Conservation (phyloP, 2,797 vertebrate species). For the Pipistrellus kuhlii region DNA sequence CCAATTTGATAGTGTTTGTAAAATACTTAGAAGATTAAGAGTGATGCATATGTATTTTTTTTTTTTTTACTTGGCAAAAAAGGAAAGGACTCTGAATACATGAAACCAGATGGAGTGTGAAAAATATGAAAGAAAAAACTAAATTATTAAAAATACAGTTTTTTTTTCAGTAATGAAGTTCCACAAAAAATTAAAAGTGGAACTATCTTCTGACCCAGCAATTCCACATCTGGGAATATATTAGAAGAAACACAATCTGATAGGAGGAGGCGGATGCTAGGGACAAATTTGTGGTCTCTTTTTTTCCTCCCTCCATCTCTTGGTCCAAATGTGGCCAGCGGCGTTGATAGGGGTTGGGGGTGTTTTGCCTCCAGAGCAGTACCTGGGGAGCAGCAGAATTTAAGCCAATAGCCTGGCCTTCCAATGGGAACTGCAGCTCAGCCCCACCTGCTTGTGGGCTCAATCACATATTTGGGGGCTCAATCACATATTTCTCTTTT, state of each 20-base stretch:
- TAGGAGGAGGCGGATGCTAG: too few species aligned
- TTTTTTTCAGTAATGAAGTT: background rate
- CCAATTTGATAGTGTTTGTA: slow-evolving; percentile 21
- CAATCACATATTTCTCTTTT: too few species aligned
- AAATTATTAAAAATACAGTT: background rate
- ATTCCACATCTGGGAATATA: background rate
- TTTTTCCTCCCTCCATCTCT: too few species aligned
- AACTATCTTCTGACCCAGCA: background rate
- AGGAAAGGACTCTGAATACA: slow-evolving; percentile 2
- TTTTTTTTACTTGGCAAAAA: slow-evolving; percentile 47
- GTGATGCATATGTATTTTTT: slow-evolving; percentile 1
- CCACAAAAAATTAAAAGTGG: background rate
- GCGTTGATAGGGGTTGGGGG: fast-evolving
- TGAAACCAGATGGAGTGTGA: slow-evolving; percentile 62
- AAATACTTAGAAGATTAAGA: slow-evolving; percentile 63
- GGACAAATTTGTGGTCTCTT: too few species aligned
- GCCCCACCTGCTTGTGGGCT: too few species aligned
- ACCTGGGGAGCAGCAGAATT: too few species aligned
- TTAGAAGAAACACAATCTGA: background rate
- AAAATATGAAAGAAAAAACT: background rate
- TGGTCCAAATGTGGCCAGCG: too few species aligned
- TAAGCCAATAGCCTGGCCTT: too few species aligned
- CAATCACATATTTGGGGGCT: too few species aligned
- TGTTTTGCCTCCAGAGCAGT: too few species aligned
- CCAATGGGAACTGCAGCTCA: too few species aligned